Evolutionary conservation across 2,113 vertebrate genomes (phyloP), one percentile per base, ranked within the genome.

Genomic region (Elephas maximus): DNA sequence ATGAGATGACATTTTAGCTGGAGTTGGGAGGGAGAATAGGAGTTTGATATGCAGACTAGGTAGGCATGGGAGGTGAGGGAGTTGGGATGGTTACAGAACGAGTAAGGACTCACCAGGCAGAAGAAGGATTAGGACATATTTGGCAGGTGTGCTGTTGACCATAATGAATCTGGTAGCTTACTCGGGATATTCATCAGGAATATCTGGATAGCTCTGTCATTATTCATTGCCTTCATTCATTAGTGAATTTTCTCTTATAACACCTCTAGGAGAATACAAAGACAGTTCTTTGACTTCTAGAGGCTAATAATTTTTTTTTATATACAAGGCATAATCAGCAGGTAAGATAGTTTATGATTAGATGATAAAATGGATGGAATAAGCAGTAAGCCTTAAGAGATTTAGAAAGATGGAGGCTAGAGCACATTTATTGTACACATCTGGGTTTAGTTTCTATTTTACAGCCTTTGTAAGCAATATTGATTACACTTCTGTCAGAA

Each of bases 1-100:
- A 17, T 83, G 76, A 80, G 92, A 17, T 83, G 76, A 80, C 60
- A 60, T 91, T 88, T 92, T 90, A 95, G 63, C 44, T 73, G 28
- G 69, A 53, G 45, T 92, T 88, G 84, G 48, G 44, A 96, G 87
- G 17, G 83, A 91, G 51, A 84, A 51, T 51, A 51, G 62, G 85
- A 92, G 74, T 87, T 94, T 82, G 51, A 33, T 30, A 60, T 74
- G 18, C 0, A 4, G 44, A 57, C 20, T 82, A 71, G 28, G 45
- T 67, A 57, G 83, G 63, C 37, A 45, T 71, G 60, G 76, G 73
- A 87, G 37, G 78, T n/a, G 24, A 57, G 91, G 26, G 63, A 37
- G 28, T 65, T 45, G 37, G 33, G 3, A 33, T 60, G 81, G 82
- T 82, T 93, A 57, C 5, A 57, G 45, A 30, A 11, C 60, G 15